These are phyloP conservation scores for Oncorhynchus masou DNA, from an alignment of 2,113 vertebrate species.

Conservation along the genomic window DNA sequence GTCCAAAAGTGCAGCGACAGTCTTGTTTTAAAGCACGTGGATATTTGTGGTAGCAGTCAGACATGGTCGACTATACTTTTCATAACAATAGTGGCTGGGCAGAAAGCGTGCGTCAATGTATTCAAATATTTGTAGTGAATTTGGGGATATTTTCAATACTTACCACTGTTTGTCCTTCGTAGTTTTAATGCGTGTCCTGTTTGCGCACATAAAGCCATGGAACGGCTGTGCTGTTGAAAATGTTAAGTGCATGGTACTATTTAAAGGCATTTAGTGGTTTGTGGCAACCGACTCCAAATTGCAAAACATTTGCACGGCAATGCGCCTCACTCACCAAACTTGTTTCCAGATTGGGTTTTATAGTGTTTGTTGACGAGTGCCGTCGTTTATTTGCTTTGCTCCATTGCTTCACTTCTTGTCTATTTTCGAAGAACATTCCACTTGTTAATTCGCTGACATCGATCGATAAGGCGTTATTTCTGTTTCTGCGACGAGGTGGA, in stretches of 20 bases:
- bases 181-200: slow-evolving; percentile 46
- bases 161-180: slow-evolving; percentile 39
- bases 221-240: slow-evolving; percentile 66
- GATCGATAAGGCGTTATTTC: slow-evolving; percentile 68
- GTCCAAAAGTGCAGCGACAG: slow-evolving; percentile 20
- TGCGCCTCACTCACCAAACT: slow-evolving; percentile 61
- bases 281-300: slow-evolving; percentile 71
- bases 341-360: slow-evolving; percentile 73
- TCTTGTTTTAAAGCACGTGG: slow-evolving; percentile 55
- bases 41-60: slow-evolving; percentile 41
- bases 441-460: slow-evolving; percentile 72
- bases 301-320: slow-evolving; percentile 72
- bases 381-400: slow-evolving; percentile 73
- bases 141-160: slow-evolving; percentile 60
- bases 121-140: slow-evolving; percentile 54
- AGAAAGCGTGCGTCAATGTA: slow-evolving; percentile 59
- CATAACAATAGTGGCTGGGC: slow-evolving; percentile 51
- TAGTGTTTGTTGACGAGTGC: slow-evolving; percentile 74
- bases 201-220: slow-evolving; percentile 56
- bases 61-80: slow-evolving; percentile 60
- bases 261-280: slow-evolving; percentile 74
- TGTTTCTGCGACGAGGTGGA: slow-evolving; percentile 60
- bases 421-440: slow-evolving; percentile 62
- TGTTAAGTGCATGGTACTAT: slow-evolving; percentile 70
- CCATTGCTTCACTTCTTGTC: slow-evolving; percentile 67